These are phyloP conservation scores for Tipula vernalis DNA, from an alignment of 2,888 invertebrate genomes.

Conservation along the genomic window DNA sequence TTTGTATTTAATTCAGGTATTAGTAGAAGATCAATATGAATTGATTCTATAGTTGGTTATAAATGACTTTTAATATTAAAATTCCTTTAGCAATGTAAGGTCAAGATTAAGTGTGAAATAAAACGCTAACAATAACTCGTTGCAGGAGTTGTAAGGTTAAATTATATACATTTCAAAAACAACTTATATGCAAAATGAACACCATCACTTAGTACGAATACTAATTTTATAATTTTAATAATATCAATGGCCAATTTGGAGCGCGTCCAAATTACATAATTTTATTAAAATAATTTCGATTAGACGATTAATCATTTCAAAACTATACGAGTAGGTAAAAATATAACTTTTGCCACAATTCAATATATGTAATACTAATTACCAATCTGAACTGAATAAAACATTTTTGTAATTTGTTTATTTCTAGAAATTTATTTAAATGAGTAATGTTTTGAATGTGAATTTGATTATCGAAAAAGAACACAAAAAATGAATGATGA, in stretches of 20 bases:
- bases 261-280: neutral
- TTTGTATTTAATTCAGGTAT: neutral
- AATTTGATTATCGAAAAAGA: neutral
- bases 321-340: no score
- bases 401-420: neutral
- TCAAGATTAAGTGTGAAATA: neutral
- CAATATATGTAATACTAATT: no score
- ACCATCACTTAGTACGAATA: neutral
- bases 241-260: neutral
- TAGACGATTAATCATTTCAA: neutral
- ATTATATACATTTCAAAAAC: neutral
- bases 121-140: neutral
- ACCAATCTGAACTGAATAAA: neutral
- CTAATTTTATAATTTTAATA: neutral
- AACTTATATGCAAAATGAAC: neutral
- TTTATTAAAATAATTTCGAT: neutral
- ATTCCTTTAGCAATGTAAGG: neutral
- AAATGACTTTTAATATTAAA: neutral
- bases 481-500: neutral
- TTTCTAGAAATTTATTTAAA: neutral
- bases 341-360: no score
- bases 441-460: neutral
- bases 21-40: neutral
- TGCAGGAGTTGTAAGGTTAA: neutral
- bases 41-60: neutral